phyloP scores from a whole-genome alignment of 2,113 vertebrate species.

The Acinonyx jubatus region DNA sequence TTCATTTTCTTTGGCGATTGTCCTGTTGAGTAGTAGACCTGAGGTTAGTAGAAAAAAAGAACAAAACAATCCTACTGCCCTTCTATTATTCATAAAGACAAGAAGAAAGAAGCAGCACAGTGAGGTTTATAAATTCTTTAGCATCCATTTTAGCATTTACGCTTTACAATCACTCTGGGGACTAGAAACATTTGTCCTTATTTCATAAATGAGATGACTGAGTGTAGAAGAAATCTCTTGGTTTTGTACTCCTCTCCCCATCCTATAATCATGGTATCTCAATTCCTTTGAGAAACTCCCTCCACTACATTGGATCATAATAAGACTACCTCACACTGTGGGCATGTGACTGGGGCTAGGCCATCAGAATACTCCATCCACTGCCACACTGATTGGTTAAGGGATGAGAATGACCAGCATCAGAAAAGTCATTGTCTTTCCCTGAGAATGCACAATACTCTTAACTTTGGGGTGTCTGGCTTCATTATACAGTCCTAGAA shows the following conservation, averaged over 20 bases:
- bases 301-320: neutral
- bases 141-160: neutral
- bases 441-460: neutral
- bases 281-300: neutral
- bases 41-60: neutral
- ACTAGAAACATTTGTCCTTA: neutral
- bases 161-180: accelerated
- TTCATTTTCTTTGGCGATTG: conserved; percentile 75
- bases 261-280: neutral
- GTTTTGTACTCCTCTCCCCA: neutral
- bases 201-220: neutral
- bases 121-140: neutral
- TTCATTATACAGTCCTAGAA: neutral
- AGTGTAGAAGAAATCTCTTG: neutral
- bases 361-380: neutral
- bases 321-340: neutral
- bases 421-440: neutral
- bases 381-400: neutral
- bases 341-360: neutral
- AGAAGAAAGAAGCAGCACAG: neutral
- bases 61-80: neutral
- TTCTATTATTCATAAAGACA: neutral
- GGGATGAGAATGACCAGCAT: neutral
- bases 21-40: conserved; percentile 70
- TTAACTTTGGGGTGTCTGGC: neutral